A percentile compares a stretch with the other conserved stretches of the same genome.
These are phyloP conservation scores for Coelogynopora nodosa DNA, from an alignment of 2,888 invertebrate species.

Conservation along the genomic window DNA sequence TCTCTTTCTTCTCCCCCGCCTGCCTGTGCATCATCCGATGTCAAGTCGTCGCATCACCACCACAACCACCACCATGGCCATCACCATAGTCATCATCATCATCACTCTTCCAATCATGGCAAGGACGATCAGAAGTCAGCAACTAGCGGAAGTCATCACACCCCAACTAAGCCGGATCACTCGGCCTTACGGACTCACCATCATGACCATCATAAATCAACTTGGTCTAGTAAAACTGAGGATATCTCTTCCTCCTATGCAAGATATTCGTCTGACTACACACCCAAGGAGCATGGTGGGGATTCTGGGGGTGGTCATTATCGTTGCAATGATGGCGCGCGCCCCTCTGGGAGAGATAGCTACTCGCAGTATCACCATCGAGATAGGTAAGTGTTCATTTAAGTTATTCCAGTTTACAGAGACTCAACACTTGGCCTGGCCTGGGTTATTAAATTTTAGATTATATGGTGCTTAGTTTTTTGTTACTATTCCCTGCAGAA, in stretches of 20 bases:
- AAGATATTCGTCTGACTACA: neutral
- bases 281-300: neutral
- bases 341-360: neutral
- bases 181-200: neutral
- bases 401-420: too few relatives aligned
- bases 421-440: too few relatives aligned
- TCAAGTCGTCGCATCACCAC: neutral
- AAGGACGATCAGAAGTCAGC: too few relatives aligned
- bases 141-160: neutral
- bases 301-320: neutral
- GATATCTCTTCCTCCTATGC: neutral
- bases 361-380: neutral
- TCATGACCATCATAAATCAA: neutral
- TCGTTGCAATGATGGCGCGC: neutral
- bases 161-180: neutral
- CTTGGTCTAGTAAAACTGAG: neutral
- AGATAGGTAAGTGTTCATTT: neutral
- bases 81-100: neutral
- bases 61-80: neutral
- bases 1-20: neutral
- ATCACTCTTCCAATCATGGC: neutral
- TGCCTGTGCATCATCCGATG: neutral
- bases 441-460: too few relatives aligned
- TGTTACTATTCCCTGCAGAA: too few relatives aligned
- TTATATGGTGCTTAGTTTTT: too few relatives aligned